A percentile compares a stretch with the other conserved stretches of the same genome.
Evolutionary conservation across 2,888 invertebrate genomes (phyloP).

Genomic region (Drosophila engyochracea): DNA sequence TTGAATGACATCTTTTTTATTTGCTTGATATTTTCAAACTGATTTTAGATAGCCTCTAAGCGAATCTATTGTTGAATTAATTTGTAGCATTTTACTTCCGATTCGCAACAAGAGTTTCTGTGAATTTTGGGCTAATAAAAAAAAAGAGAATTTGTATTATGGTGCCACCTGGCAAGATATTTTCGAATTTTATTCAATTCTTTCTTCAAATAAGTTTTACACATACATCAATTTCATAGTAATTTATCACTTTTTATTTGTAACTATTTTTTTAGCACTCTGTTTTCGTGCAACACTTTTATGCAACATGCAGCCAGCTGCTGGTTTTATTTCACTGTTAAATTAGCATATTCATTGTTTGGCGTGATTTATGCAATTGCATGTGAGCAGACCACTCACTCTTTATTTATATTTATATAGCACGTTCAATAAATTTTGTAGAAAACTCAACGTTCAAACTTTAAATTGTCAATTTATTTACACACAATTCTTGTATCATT

Average conservation of each 20-base stretch:
- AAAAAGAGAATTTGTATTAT: background rate
- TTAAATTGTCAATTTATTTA: conserved; percentile 46
- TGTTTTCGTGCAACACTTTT: conserved; percentile 5
- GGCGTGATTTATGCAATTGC: conserved; percentile 37
- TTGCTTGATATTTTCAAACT: background rate
- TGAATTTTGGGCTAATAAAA: background rate
- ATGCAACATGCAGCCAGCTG: conserved; percentile 7
- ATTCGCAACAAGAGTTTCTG: background rate
- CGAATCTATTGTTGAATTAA: background rate
- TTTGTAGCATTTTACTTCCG: background rate
- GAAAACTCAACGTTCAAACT: conserved; percentile 16
- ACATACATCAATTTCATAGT: background rate
- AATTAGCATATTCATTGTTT: conserved; percentile 49
- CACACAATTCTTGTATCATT: conserved; percentile 20
- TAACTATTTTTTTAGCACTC: background rate
- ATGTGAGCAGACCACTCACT: conserved; percentile 21
- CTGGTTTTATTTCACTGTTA: conserved; percentile 3
- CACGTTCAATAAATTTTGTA: conserved; percentile 12
- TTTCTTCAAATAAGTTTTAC: background rate
- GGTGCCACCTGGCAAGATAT: background rate
- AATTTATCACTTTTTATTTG: background rate
- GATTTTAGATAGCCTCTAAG: background rate
- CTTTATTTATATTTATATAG: conserved; percentile 36
- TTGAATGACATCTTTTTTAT: background rate
- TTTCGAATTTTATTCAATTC: background rate